Evolutionary conservation across 37 sponge, comb jelly and placozoan genomes (phyloP).

Genomic region (Bolinopsis microptera): DNA sequence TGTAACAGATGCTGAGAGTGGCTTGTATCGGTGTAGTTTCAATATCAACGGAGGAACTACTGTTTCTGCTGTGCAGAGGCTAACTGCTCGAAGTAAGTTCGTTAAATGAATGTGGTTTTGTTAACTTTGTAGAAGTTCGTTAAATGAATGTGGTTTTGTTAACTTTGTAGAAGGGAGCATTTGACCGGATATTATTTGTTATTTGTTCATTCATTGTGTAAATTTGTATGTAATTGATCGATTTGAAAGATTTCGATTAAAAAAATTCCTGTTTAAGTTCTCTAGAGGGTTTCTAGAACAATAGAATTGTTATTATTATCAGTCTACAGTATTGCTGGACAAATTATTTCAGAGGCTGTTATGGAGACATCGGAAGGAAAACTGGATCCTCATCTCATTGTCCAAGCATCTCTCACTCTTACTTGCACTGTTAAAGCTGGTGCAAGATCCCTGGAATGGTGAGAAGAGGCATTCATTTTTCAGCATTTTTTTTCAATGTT

Average conservation of each 20-base stretch:
- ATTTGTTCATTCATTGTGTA: too few species aligned
- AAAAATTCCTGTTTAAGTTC: too few species aligned
- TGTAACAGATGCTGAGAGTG: background rate
- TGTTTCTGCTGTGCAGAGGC: background rate
- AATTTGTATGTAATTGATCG: too few species aligned
- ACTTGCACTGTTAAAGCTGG: background rate
- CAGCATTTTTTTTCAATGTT: too few species aligned
- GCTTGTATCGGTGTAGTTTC: background rate
- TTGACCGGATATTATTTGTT: too few species aligned
- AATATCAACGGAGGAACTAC: background rate
- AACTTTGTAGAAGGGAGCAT: background rate
- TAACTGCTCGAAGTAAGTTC: background rate
- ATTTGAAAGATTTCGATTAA: too few species aligned
- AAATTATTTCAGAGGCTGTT: constrained; percentile 36
- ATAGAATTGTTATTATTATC: too few species aligned
- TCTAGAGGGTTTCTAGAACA: too few species aligned
- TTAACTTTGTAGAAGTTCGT: background rate
- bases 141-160: too few species aligned
- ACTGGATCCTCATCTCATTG: background rate
- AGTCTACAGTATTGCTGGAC: too few species aligned
- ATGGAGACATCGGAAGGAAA: background rate
- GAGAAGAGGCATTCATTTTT: background rate
- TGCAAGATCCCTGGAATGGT: background rate
- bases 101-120: too few species aligned
- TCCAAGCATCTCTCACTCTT: background rate